These are phyloP conservation scores for Hephaestus fuliginosus DNA, from an alignment of 2,797 vertebrate species.

Conservation along the genomic window DNA sequence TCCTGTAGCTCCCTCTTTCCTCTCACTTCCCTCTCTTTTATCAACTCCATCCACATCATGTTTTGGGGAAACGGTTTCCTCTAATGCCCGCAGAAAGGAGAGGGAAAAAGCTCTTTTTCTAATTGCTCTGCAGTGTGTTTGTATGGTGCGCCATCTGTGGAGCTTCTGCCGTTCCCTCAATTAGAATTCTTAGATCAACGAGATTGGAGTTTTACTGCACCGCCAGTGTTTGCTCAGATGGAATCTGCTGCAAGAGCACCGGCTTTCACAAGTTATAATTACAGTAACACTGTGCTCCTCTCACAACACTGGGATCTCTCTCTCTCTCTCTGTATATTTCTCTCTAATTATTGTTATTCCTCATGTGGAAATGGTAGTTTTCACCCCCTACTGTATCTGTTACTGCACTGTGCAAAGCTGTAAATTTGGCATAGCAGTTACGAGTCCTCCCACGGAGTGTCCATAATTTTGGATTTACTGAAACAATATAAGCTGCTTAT, in stretches of 20 bases:
- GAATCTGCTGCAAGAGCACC: constrained; percentile 67
- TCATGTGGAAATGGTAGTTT: constrained; percentile 71
- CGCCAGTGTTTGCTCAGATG: constrained; percentile 71
- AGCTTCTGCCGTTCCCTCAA: constrained; percentile 71
- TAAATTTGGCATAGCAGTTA: constrained; percentile 69
- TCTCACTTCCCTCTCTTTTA: constrained; percentile 23
- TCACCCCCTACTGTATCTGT: constrained; percentile 63
- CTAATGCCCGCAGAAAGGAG: constrained; percentile 44
- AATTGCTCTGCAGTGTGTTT: constrained; percentile 77
- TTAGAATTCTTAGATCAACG: constrained; percentile 77
- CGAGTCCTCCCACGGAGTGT: constrained; percentile 71
- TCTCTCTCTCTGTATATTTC: constrained; percentile 52
- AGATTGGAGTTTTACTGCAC: constrained; percentile 63
- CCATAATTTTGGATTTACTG: constrained; percentile 75
- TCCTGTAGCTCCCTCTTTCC: background rate
- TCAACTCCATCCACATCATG: constrained; percentile 35
- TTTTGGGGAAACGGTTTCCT: constrained; percentile 48
- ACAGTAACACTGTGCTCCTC: constrained; percentile 69
- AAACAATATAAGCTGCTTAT: constrained; percentile 78
- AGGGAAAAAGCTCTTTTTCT: constrained; percentile 42
- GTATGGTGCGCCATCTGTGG: constrained; percentile 79
- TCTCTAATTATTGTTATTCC: constrained; percentile 76
- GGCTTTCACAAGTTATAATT: constrained; percentile 75
- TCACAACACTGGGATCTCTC: constrained; percentile 46
- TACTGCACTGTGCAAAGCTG: constrained; percentile 64